These are phyloP conservation scores for Bombus balteatus DNA, from an alignment of 1,140 invertebrate species.

Conservation along the genomic window DNA sequence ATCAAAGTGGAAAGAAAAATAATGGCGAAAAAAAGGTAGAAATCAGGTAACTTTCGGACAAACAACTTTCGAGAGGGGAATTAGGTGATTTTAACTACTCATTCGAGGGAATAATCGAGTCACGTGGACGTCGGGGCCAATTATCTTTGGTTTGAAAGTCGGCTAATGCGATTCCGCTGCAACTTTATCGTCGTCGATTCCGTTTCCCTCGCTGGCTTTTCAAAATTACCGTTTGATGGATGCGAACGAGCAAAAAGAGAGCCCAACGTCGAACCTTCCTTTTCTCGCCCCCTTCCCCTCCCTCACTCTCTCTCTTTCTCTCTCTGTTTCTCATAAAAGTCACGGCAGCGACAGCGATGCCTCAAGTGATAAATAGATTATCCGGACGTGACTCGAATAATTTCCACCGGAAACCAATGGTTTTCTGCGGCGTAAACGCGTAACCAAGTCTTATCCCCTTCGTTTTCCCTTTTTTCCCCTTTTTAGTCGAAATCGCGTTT, in stretches of 20 bases:
- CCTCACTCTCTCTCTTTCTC: neutral
- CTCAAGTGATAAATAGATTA: constrained; percentile 53
- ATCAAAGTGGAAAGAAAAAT: neutral
- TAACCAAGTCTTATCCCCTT: neutral
- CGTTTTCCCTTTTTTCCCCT: too few relatives aligned
- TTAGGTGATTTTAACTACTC: neutral
- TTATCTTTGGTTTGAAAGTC: constrained; percentile 29
- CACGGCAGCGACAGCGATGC: constrained; percentile 33
- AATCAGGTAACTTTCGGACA: neutral
- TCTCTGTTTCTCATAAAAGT: constrained; percentile 32
- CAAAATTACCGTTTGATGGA: constrained; percentile 31
- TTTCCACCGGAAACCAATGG: constrained; percentile 9
- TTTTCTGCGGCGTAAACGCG: neutral
- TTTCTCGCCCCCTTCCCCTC: too few relatives aligned
- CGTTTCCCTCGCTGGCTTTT: neutral
- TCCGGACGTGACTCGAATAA: constrained; percentile 42
- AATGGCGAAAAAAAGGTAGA: neutral
- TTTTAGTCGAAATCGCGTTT: neutral
- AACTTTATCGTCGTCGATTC: constrained; percentile 24
- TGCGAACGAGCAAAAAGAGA: neutral
- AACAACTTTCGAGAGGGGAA: neutral
- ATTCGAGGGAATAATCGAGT: constrained; percentile 23
- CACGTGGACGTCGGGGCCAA: neutral
- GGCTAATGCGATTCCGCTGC: constrained; percentile 25
- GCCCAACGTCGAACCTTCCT: too few relatives aligned